These are phyloP conservation scores for Cotesia glomerata DNA, from an alignment of 1,140 invertebrate species.

Conservation along the genomic window DNA sequence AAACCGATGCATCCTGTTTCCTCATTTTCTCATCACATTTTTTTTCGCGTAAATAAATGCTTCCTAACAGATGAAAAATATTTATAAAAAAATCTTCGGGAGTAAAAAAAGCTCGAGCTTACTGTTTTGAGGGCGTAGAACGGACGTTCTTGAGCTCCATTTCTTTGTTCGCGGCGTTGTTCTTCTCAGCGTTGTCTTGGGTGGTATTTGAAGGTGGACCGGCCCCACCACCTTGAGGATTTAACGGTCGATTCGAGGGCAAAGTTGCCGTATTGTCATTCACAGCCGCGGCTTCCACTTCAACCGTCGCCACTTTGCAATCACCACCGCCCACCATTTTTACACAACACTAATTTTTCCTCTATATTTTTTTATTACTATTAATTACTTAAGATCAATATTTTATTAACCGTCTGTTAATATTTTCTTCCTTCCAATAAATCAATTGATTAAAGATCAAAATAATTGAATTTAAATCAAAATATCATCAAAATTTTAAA, in stretches of 20 bases:
- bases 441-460: background rate
- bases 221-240: constrained; percentile 64
- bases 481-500: too few relatives aligned
- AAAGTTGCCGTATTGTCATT: constrained; percentile 85
- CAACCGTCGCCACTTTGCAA: constrained; percentile 84
- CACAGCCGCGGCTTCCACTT: constrained; percentile 70
- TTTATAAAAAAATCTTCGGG: background rate
- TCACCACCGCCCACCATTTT: constrained; percentile 74
- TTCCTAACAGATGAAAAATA: too few relatives aligned
- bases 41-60: too few relatives aligned
- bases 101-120: constrained; percentile 41
- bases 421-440: background rate
- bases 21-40: background rate
- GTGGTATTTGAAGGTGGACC: constrained; percentile 65
- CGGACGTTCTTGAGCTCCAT: constrained; percentile 85
- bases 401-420: background rate
- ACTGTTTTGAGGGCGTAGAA: constrained; percentile 82
- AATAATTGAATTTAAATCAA: too few relatives aligned
- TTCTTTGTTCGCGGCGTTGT: constrained; percentile 83
- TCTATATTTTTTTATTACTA: background rate
- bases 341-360: background rate
- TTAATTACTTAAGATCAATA: background rate
- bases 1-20: background rate
- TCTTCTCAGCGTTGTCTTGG: constrained; percentile 75
- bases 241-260: constrained; percentile 73